Base-by-base conservation (phyloP, 2,113 vertebrate genomes). In the Quiscalus mexicanus region DNA sequence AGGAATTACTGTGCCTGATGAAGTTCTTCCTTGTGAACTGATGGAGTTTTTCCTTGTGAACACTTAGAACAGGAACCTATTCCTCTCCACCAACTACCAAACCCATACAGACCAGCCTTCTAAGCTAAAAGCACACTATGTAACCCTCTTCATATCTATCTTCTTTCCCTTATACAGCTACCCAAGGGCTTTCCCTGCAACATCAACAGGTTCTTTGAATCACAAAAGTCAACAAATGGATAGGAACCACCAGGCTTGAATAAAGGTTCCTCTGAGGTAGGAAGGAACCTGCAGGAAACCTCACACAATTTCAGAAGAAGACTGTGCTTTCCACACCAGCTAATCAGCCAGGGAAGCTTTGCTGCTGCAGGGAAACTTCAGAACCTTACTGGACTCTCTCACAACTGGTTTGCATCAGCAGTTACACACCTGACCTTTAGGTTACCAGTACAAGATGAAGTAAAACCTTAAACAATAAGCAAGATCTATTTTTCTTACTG, bases 71-170 rank as follows among this genome's bases (percentile, higher is more conserved):
- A 73, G 65, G 25, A 91, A 79, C 20, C 35, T 82, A 11, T 15
- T 73, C 21, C 47, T 22, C 18, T 73, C 49, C 30, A 78, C 8
- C 1, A 0, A 35, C 58, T n/a, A 49, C n/a, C 4, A 4, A 58
- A 16, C 47, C 28, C 67, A 85, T 33, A 80, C 1, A 78, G 55
- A 76, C 9, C 41, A 85, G 35, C 16, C 33, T 77, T 23, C 55
- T 53, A 74, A 59, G 3, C 19, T 58, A 79, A 90, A 91, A 86
- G 42, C 17, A 76, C 25, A 58, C 67, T n/a, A 52, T 0, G 0
- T 18, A 87, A 73, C 6, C 12, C 25, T 73, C 65, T 39, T 70
- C 59, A 45, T 8, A 59, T 39, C 59, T 28, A 16, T 59, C 59
- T 74, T 62, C 67, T 31, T 64, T 73, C 42, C 39, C 21, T 87